phyloP scores from a whole-genome alignment of 2,113 vertebrate species.

The Caranx melampygus region DNA sequence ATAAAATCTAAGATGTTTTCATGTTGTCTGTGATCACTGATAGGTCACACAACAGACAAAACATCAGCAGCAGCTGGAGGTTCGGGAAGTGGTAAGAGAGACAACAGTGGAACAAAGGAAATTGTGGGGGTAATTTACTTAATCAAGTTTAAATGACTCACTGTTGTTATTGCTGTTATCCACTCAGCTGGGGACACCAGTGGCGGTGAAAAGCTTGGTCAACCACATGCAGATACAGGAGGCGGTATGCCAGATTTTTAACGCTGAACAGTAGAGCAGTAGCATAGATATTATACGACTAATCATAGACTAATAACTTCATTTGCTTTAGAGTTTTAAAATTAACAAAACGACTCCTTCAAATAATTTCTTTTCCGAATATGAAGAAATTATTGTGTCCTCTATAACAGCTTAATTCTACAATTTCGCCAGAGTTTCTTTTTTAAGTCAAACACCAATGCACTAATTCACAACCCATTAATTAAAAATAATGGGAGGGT shows the following conservation, averaged over 20 bases:
- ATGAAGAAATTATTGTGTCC: background rate
- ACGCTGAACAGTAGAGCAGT: slow-evolving; percentile 12
- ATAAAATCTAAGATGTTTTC: background rate
- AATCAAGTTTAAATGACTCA: slow-evolving; percentile 13
- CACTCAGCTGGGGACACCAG: slow-evolving; percentile 18
- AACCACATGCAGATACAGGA: slow-evolving; percentile 20
- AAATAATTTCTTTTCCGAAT: background rate
- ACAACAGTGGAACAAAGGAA: background rate
- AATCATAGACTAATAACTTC: slow-evolving; percentile 10
- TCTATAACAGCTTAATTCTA: background rate
- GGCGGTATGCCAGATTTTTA: slow-evolving; percentile 33
- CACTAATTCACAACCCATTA: background rate
- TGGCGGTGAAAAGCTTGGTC: slow-evolving; percentile 21
- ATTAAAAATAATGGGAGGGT: background rate
- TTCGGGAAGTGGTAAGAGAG: slow-evolving; percentile 24
- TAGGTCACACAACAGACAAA: slow-evolving; percentile 24
- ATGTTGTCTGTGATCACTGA: slow-evolving; percentile 15
- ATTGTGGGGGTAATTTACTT: background rate
- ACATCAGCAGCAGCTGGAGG: background rate
- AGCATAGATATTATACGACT: slow-evolving; percentile 8
- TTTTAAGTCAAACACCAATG: background rate
- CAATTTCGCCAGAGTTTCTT: background rate
- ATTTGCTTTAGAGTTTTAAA: background rate
- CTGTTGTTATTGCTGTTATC: slow-evolving; percentile 38
- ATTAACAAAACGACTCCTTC: background rate